Evolutionary conservation across 2,888 invertebrate species (phyloP), one percentile per base, ranked within the genome.

Genomic region (Archips crataeganus): DNA sequence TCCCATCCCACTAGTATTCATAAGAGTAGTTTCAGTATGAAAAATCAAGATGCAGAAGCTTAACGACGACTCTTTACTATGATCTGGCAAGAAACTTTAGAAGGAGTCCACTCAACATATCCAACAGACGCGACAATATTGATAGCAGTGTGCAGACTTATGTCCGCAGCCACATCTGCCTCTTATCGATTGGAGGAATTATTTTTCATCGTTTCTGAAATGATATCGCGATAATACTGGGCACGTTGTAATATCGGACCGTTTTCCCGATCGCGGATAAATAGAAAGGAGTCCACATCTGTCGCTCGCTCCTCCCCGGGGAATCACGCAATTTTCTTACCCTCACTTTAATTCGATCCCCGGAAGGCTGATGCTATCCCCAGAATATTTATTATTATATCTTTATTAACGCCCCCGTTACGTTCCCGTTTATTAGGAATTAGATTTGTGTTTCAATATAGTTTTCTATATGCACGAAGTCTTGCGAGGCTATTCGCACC

Each of bases 361-460:
- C 90, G 86, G 90, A 93, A 92, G 93, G 91, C 90, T 91, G 59
- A 64, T 49, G 45, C 71, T 51, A 90, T 90, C 88, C 87, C 84
- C 78, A 78, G 85, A 82, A 90, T 94, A 94, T 94, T 94, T 94
- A 94, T 93, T 93, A 93, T 92, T 92, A 93, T 92, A 90, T 92
- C 93, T 92, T 92, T 93, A 94, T 93, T 93, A 93, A 92, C 92
- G 87, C 86, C 81, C 83, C 80, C 83, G 82, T 87, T 87, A 85
- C 85, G 85, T 87, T 85, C 83, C 84, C 84, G 85, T 91, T 89
- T 90, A 87, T 89, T 87, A 86, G 86, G 83, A 85, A 88, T 82
- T 87, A 91, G 89, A 91, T 92, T 91, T 89, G 86, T 87, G 84
- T 78, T 79, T 77, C 79, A 85, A 81, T 87, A 88, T 89, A 86